Conservation (phyloP, 2,113 vertebrate genomes). For the Miniopterus natalensis region DNA sequence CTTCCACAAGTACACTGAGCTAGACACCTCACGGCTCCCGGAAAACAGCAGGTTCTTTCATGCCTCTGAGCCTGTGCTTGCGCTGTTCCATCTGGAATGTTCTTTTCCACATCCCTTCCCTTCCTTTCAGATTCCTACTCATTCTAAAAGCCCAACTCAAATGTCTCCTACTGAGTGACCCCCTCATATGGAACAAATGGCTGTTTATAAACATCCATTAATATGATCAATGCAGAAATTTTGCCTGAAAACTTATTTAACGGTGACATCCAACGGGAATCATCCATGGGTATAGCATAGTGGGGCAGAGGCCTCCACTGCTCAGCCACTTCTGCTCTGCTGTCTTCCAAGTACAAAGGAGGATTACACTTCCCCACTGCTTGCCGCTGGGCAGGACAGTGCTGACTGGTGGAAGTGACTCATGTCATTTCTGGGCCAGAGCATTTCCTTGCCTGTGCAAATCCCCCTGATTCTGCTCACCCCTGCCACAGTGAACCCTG, state of each 20-base stretch:
- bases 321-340: neutral
- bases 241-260: neutral
- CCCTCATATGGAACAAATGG: neutral
- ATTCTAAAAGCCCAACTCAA: neutral
- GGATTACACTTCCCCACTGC: neutral
- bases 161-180: neutral
- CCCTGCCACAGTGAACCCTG: neutral
- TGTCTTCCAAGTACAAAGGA: neutral
- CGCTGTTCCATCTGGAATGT: neutral
- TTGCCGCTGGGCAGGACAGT: neutral
- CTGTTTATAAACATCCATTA: neutral
- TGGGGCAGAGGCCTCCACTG: too few relatives aligned
- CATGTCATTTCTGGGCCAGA: neutral
- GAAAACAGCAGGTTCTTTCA: neutral
- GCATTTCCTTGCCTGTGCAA: neutral
- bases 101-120: neutral
- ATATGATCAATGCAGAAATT: neutral
- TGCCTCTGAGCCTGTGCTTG: neutral
- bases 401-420: neutral
- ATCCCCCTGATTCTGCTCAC: neutral
- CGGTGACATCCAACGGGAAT: neutral
- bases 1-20: neutral
- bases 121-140: conserved; percentile 6
- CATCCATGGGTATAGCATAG: neutral
- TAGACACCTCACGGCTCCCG: neutral